Evolutionary conservation across 2,113 vertebrate species (phyloP).

Genomic region (Rhabdornis inornatus): DNA sequence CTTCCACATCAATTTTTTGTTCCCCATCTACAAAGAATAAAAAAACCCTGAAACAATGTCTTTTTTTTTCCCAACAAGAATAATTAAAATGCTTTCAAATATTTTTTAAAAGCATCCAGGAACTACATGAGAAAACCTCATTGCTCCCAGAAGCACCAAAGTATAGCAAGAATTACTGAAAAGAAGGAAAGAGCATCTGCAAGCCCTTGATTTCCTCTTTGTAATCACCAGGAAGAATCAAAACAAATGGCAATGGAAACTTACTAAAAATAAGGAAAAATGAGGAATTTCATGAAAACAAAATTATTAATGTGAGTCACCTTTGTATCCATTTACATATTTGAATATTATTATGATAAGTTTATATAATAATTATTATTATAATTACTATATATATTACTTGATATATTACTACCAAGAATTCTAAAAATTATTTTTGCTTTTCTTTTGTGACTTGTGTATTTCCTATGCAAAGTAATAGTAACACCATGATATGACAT

Average conservation of each 20-base stretch:
- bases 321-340: not conserved
- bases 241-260: not conserved
- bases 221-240: not conserved
- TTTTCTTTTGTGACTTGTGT: not conserved
- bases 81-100: not conserved
- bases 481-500: not conserved
- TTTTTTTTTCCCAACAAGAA: not conserved
- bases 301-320: not conserved
- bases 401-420: no score
- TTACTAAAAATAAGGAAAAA: not conserved
- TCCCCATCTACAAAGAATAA: not conserved
- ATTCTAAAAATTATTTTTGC: not conserved
- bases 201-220: not conserved
- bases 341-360: not conserved
- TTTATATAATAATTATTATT: no score
- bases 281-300: not conserved
- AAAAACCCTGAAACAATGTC: accelerated
- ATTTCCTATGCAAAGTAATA: not conserved
- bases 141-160: not conserved
- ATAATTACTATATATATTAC: no score
- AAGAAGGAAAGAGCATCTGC: not conserved
- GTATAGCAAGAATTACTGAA: not conserved
- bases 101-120: not conserved
- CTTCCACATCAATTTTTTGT: not conserved
- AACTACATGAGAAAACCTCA: not conserved